These are phyloP conservation scores for Ursus arctos DNA, from an alignment of 2,113 vertebrate species.

Conservation along the genomic window DNA sequence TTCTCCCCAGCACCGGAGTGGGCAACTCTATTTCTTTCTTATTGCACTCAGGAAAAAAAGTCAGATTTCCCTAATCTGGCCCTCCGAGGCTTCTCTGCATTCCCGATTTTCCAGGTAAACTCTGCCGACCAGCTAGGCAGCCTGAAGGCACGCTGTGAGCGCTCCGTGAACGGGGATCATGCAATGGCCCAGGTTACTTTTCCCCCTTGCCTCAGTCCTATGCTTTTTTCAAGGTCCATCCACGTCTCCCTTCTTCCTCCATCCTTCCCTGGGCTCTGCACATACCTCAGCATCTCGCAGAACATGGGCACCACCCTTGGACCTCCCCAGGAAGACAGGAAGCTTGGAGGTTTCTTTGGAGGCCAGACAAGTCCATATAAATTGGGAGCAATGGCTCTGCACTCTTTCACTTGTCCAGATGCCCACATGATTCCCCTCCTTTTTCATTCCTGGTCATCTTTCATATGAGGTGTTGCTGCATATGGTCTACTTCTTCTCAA, in stretches of 20 bases:
- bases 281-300: not conserved
- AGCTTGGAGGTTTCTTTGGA: not conserved
- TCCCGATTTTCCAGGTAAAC: not conserved
- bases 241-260: not conserved
- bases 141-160: not conserved
- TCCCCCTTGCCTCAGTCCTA: not conserved
- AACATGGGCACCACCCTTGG: fast-evolving
- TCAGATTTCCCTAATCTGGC: not conserved
- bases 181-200: not conserved
- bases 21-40: not conserved
- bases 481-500: not conserved
- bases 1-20: not conserved
- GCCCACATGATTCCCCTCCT: not conserved
- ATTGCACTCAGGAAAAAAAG: not conserved
- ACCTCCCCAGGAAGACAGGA: not conserved
- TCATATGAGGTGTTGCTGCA: not conserved
- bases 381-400: not conserved
- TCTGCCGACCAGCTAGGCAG: fast-evolving
- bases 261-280: not conserved
- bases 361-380: not conserved
- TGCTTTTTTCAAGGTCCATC: not conserved
- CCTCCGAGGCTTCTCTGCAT: not conserved
- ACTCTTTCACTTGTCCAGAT: not conserved
- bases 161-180: not conserved
- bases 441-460: not conserved